These are phyloP conservation scores for Arctocebus calabarensis DNA, from an alignment of 2,797 vertebrate genomes.

Conservation along the genomic window DNA sequence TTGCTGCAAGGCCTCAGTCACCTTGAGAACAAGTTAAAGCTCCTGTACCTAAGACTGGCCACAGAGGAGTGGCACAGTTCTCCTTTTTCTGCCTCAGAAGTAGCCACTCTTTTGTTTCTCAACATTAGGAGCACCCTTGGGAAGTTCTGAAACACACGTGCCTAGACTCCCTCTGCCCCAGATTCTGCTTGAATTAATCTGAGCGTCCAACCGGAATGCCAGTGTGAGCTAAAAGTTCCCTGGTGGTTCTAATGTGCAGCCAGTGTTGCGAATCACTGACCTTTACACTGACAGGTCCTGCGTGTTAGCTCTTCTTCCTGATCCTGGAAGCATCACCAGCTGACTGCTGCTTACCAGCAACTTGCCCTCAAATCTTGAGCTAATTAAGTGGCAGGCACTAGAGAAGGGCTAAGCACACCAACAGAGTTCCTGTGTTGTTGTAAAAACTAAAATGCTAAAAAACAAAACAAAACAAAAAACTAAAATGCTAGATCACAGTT, in stretches of 20 bases:
- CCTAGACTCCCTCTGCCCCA: background rate
- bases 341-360: background rate
- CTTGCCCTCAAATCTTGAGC: background rate
- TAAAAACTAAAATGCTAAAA: background rate
- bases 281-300: conserved; percentile 20
- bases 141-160: background rate
- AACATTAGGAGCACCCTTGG: background rate
- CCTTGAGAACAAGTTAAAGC: background rate
- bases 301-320: background rate
- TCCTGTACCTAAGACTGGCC: background rate
- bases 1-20: background rate
- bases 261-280: background rate
- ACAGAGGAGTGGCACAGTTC: background rate
- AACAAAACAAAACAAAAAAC: background rate
- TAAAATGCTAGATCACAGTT: background rate
- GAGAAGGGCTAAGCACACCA: background rate
- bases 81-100: background rate
- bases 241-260: background rate
- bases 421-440: background rate
- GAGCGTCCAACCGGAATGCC: background rate
- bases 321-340: background rate
- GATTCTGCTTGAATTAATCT: background rate
- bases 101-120: background rate
- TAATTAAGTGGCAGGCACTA: background rate
- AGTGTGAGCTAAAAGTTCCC: background rate